Evolutionary conservation across 2,113 vertebrate species (phyloP).

Genomic region (Brachypodius melanocephalos): DNA sequence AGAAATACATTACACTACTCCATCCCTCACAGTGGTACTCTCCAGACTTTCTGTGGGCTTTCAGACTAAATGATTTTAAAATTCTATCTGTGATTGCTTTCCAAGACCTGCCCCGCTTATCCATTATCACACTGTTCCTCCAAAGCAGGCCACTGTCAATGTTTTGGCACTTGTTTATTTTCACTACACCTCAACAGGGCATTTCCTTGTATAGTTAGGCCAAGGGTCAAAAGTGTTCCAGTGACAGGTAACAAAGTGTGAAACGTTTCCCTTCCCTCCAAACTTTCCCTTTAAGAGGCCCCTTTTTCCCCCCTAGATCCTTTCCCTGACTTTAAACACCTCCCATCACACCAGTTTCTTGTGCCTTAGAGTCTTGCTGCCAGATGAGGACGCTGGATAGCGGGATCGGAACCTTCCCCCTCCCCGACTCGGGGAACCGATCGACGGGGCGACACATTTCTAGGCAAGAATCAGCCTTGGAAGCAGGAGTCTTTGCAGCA

Average conservation of each 20-base stretch:
- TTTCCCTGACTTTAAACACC: constrained; percentile 68
- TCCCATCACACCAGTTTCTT: constrained; percentile 59
- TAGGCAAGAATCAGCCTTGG: constrained; percentile 74
- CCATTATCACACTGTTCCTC: not conserved
- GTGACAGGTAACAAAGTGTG: not conserved
- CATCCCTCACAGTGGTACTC: not conserved
- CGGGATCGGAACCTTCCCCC: constrained; percentile 92
- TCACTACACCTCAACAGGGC: not conserved
- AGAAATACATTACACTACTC: not conserved
- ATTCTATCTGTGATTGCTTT: not conserved
- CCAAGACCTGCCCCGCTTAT: not conserved
- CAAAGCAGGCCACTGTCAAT: not conserved
- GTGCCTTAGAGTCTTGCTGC: constrained; percentile 82
- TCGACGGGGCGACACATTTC: constrained; percentile 73
- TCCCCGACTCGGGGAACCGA: constrained; percentile 83
- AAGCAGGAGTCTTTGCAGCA: constrained; percentile 28
- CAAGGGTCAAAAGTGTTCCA: not conserved
- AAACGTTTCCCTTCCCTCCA: not conserved
- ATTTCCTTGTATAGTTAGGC: not conserved
- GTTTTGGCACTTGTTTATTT: not conserved
- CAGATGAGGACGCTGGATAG: constrained; percentile 95
- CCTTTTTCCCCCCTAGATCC: constrained; percentile 3
- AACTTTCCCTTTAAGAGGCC: constrained; percentile 29
- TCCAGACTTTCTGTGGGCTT: not conserved
- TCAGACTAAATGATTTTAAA: not conserved